phyloP scores from a whole-genome alignment of 37 sponge, comb jelly and placozoan species.

The Geodia barretti region DNA sequence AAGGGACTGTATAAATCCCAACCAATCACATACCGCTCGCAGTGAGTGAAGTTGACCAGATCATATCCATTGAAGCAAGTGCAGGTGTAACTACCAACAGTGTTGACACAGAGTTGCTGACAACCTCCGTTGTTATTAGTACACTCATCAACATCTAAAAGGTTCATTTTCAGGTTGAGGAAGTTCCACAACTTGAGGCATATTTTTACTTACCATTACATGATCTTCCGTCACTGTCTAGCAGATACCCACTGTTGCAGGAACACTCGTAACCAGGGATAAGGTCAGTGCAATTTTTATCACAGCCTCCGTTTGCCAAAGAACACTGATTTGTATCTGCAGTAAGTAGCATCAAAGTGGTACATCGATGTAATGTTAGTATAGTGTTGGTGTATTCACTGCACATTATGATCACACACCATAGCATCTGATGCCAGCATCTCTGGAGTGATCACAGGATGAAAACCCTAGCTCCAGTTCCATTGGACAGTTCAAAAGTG shows the following conservation, averaged over 20 bases:
- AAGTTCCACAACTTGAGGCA: no score
- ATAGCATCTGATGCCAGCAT: no score
- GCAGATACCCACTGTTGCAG: constrained; percentile 27
- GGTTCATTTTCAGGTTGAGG: no score
- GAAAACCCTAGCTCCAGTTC: no score
- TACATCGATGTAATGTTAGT: no score
- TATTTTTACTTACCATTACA: constrained; percentile 36
- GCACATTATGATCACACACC: no score
- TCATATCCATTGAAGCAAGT: background rate
- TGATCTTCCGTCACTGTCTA: background rate
- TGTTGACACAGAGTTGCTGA: background rate
- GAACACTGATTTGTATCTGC: constrained; percentile 55
- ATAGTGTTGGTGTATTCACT: no score
- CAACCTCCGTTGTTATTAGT: background rate
- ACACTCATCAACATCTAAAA: background rate
- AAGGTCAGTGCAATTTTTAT: constrained; percentile 29
- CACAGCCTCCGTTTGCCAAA: constrained; percentile 46
- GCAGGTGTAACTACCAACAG: background rate
- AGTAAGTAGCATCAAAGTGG: background rate
- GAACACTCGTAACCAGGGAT: constrained; percentile 29
- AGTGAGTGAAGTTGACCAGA: background rate
- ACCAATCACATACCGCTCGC: no score
- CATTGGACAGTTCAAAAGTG: no score
- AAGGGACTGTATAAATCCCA: no score
- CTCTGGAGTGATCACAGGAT: no score